Conservation (phyloP, 2,113 vertebrate genomes). For the Ibidorhyncha struthersii region DNA sequence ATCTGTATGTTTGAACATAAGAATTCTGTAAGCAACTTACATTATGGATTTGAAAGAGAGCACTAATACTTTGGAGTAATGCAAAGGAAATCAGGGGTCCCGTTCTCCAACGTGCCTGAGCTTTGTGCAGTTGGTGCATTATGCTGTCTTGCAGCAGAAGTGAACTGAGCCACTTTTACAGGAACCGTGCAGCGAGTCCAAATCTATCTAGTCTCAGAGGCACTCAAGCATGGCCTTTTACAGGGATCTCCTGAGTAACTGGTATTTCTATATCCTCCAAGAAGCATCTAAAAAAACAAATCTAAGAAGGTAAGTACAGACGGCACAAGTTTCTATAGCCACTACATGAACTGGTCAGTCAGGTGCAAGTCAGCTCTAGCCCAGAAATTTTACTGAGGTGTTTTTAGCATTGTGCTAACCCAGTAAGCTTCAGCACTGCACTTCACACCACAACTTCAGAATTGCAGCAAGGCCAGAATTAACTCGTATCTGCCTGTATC, state of each 20-base stretch:
- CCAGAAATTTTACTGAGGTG: not conserved
- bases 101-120: not conserved
- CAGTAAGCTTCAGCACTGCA: not conserved
- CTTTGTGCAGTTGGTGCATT: not conserved
- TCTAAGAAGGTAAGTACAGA: not conserved
- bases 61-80: not conserved
- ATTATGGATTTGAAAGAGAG: not conserved
- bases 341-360: not conserved
- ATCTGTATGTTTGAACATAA: not conserved
- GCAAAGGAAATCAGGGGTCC: not conserved
- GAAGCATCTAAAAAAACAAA: not conserved
- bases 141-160: not conserved
- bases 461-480: not conserved
- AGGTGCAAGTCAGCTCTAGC: not conserved
- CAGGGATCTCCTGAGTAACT: not conserved
- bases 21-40: not conserved
- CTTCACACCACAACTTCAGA: not conserved
- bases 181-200: not conserved
- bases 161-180: not conserved
- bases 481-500: not conserved
- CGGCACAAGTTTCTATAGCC: not conserved
- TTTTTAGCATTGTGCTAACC: not conserved
- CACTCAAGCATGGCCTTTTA: accelerated
- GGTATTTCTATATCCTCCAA: not conserved
- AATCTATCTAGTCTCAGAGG: not conserved